These are phyloP conservation scores for Argyra leucocephala DNA, from an alignment of 2,888 invertebrate genomes.

Conservation along the genomic window DNA sequence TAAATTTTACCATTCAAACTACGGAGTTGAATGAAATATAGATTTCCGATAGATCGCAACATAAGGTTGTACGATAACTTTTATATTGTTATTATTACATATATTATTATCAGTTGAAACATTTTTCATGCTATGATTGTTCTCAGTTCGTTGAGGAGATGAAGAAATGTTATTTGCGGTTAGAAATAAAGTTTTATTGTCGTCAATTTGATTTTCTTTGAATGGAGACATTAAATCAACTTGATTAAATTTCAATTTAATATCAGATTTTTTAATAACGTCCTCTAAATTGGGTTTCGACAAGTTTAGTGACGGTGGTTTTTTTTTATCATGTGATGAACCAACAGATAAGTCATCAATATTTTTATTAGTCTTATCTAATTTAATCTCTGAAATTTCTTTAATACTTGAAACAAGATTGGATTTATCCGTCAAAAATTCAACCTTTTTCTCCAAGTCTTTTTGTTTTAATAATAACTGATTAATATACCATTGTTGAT, in stretches of 20 bases:
- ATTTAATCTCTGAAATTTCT: background rate
- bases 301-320: background rate
- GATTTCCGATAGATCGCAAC: no score
- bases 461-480: slow-evolving; percentile 72
- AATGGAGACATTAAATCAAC: background rate
- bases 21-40: no score
- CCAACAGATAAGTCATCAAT: background rate
- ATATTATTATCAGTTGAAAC: no score
- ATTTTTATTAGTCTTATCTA: background rate
- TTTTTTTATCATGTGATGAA: background rate
- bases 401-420: background rate
- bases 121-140: no score
- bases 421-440: slow-evolving; percentile 49
- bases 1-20: no score
- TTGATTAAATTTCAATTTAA: background rate
- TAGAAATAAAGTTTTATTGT: background rate
- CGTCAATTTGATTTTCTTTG: background rate
- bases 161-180: slow-evolving; percentile 12
- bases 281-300: background rate
- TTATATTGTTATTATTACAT: no score
- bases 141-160: no score
- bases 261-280: background rate
- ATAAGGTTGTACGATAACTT: no score
- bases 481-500: slow-evolving; percentile 86
- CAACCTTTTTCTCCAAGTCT: slow-evolving; percentile 70